Percentiles rank a stretch among this genome's conserved stretches.
These are phyloP conservation scores for Nemotelus pantherinus DNA, from an alignment of 2,888 invertebrate genomes.

Conservation along the genomic window DNA sequence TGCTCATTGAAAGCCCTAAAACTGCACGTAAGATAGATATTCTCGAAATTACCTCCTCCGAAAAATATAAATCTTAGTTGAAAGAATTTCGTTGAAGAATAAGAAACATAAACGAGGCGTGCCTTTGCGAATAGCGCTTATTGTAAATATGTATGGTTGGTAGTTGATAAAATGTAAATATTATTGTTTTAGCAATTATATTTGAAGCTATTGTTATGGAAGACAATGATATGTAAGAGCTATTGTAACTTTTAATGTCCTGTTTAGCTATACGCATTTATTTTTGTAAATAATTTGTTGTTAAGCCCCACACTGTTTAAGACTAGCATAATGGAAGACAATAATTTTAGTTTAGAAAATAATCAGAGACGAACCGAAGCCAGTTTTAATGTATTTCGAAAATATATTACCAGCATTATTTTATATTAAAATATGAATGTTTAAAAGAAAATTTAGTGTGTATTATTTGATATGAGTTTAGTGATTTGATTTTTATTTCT, in stretches of 20 bases:
- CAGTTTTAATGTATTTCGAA: conserved; percentile 39
- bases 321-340: conserved; percentile 41
- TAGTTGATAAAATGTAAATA: neutral
- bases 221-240: conserved; percentile 27
- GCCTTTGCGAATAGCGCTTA: neutral
- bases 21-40: no score
- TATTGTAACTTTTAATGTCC: neutral
- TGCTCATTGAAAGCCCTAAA: neutral
- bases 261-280: neutral
- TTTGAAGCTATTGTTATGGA: conserved; percentile 25
- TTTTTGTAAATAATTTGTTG: conserved; percentile 13
- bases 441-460: neutral
- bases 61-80: no score
- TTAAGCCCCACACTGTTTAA: conserved; percentile 21
- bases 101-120: neutral
- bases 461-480: neutral
- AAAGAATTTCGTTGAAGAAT: no score
- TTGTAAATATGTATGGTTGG: no score
- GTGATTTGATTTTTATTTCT: no score
- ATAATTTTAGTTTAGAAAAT: conserved; percentile 17
- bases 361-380: conserved; percentile 29
- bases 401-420: conserved; percentile 31
- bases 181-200: neutral
- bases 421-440: conserved; percentile 36
- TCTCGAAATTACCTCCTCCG: no score